phyloP scores from a whole-genome alignment of 2,113 vertebrate species.

The Ictalurus punctatus region DNA sequence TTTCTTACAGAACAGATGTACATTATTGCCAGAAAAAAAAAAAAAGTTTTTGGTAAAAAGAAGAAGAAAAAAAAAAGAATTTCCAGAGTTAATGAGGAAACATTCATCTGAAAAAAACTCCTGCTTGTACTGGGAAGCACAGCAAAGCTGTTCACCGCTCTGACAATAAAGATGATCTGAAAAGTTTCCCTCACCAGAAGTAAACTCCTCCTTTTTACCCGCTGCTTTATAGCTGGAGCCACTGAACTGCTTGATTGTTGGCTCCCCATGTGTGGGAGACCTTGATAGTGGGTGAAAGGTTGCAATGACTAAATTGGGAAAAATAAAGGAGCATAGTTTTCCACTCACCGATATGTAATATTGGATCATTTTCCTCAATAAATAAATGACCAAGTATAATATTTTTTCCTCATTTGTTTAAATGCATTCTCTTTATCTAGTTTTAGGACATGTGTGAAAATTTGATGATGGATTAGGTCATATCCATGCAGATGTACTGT shows the following conservation, averaged over 20 bases:
- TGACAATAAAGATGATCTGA: conserved; percentile 62
- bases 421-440: too few species aligned
- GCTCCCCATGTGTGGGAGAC: conserved; percentile 36
- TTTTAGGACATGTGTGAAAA: too few species aligned
- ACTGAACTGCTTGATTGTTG: conserved; percentile 68
- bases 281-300: neutral
- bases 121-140: neutral
- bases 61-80: neutral
- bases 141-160: conserved; percentile 31
- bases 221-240: conserved; percentile 68
- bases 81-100: neutral
- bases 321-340: too few species aligned
- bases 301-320: neutral
- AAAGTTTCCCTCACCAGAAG: conserved; percentile 68
- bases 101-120: neutral
- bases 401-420: too few species aligned
- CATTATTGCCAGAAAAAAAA: neutral
- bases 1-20: too few species aligned
- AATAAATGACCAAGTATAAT: too few species aligned
- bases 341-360: too few species aligned
- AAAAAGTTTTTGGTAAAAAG: neutral
- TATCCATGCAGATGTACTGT: too few species aligned
- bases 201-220: conserved; percentile 58
- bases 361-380: too few species aligned
- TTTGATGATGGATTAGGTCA: too few species aligned